A percentile compares a stretch with the other conserved stretches of the same genome.
Evolutionary conservation across 2,888 invertebrate genomes (phyloP).

Genomic region (Netelia virgata): DNA sequence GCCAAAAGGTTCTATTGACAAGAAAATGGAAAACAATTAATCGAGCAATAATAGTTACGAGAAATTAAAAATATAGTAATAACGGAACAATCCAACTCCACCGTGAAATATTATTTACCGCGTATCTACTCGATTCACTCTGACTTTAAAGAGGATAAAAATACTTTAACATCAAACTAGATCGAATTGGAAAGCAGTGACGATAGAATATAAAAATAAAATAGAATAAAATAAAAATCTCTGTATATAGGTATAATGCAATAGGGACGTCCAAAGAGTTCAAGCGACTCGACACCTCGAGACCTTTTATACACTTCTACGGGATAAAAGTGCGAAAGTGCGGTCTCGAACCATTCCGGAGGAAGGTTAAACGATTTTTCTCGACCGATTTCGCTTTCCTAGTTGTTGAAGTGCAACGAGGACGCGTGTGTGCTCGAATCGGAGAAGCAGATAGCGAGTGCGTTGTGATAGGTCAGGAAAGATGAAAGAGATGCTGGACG

Average conservation of each 20-base stretch:
- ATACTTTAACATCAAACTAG: background rate
- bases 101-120: no score
- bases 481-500: constrained; percentile 22
- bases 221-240: constrained; percentile 23
- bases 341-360: constrained; percentile 3
- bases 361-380: constrained; percentile 41
- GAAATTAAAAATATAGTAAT: no score
- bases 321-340: constrained; percentile 12
- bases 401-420: constrained; percentile 24
- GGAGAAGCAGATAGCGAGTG: constrained; percentile 16
- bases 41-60: no score
- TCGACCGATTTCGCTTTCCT: constrained; percentile 41
- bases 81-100: no score
- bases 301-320: constrained; percentile 34
- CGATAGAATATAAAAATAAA: constrained; percentile 10
- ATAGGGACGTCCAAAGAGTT: constrained; percentile 10
- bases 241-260: constrained; percentile 4
- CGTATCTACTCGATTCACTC: background rate
- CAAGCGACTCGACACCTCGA: constrained; percentile 5
- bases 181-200: background rate
- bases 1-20: no score
- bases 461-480: constrained; percentile 49
- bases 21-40: no score
- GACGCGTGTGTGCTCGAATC: constrained; percentile 42
- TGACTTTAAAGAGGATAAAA: background rate